Evolutionary conservation across 2,888 invertebrate species (phyloP).

Genomic region (Calameuta pallipes): DNA sequence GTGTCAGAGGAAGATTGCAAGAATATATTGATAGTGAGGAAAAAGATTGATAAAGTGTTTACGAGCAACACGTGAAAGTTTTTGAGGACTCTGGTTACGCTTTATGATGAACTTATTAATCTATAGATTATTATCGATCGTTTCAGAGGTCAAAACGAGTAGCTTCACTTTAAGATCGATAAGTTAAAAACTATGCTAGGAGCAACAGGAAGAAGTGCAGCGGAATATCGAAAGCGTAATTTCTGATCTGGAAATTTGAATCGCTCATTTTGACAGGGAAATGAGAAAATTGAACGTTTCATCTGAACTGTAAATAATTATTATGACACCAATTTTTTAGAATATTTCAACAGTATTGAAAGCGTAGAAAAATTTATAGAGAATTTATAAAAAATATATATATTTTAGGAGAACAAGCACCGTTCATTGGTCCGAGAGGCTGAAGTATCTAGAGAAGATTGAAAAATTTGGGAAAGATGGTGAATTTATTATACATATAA

Average conservation of each 20-base stretch:
- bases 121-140: constrained; percentile 29
- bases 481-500: constrained; percentile 21
- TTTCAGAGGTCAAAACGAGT: constrained; percentile 29
- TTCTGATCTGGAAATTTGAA: constrained; percentile 31
- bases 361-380: background rate
- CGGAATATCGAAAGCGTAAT: constrained; percentile 32
- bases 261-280: constrained; percentile 28
- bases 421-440: background rate
- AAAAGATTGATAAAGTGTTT: constrained; percentile 39
- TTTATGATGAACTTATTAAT: constrained; percentile 39
- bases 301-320: constrained; percentile 2
- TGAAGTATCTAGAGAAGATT: background rate
- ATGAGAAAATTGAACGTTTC: constrained; percentile 21
- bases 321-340: background rate
- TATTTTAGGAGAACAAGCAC: background rate
- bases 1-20: constrained; percentile 27
- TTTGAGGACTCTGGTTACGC: constrained; percentile 35
- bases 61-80: constrained; percentile 32
- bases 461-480: constrained; percentile 33
- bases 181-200: constrained; percentile 35
- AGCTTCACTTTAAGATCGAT: constrained; percentile 28
- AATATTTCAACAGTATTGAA: background rate
- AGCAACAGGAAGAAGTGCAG: constrained; percentile 21
- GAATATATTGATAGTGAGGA: constrained; percentile 35
- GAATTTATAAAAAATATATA: background rate